Base-by-base conservation (phyloP, 2,113 vertebrate genomes). In the Xiphophorus maculatus region DNA sequence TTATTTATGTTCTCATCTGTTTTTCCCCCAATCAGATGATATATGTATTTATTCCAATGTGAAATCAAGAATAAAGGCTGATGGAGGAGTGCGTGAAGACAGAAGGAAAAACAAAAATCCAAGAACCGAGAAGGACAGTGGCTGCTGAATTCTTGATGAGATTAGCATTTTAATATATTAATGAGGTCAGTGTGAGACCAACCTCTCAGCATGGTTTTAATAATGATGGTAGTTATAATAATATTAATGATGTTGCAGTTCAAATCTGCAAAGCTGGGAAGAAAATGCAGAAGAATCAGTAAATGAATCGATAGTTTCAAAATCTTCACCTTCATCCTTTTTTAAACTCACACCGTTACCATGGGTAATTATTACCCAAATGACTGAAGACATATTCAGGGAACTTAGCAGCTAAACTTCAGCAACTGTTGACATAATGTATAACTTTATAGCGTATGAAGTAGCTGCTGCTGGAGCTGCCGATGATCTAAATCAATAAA, bases 1-100 rank as follows among this genome's bases (percentile, higher is more conserved):
- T 82, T 82, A 89, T 92, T 88, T 73, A 91, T 84, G 75, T 73
- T 68, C 80, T 89, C 65, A 69, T 85, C 35, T 73, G 80, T 83
- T 84, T 76, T 48, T 35, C 12, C 8, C 33, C 40, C 84, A 83
- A 90, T 89, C 87, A 86, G 77, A 67, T 19, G 60, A 62, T 72
- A 63, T 76, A 69, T 77, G 78, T 68, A 80, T 70, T 79, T 77
- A 64, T 42, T 79, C 66, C 69, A 66, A 60, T 19, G 71, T 76
- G 63, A 69, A 75, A 69, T 63, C 28, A 28, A 65, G 60, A 69
- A 61, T 28, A 66, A 44, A 35, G 54, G 67, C 42, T 29, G 60
- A 77, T 62, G 64, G 33, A 71, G 76, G 29, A 80, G 51, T 3
- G 30, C 13, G 4, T 30, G 66, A 54, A 72, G 71, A 79, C 10